Base-by-base conservation (phyloP, 2,797 vertebrate species). In the Dipus sagitta region DNA sequence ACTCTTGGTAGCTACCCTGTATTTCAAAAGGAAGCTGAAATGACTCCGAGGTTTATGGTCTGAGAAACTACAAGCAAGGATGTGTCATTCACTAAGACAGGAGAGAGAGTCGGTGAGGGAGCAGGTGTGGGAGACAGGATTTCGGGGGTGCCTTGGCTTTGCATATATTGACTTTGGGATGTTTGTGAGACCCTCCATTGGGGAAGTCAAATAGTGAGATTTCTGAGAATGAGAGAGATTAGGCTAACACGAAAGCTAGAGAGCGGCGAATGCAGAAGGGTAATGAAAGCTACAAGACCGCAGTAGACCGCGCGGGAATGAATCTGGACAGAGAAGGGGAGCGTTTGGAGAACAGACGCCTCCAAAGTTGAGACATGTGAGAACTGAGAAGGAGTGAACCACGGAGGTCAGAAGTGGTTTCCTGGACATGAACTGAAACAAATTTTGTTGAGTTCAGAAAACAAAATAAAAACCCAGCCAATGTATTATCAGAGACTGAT, bases 341-440 rank as follows among this genome's bases (percentile, higher is more conserved):
- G 65, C 24, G 6, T 47, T 71, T 68, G 58, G 77, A 77, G 72
- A 77, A 52, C 32, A 32, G 34, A 84, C 8, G 1, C 1, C 32
- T 91, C 21, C 30, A 85, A 75, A 92, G n/a, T 28, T 12, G 14
- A 95, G 75, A 80, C 42, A 71, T 75, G n/a, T 70, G 67, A 94
- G 34, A 82, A 91, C 70, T 38, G 23, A 85, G 64, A 87, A 80
- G 58, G 76, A 89, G 78, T 42, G 60, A 89, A 42, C 3, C 9
- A 71, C 74, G 20, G 32, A 72, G 67, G n/a, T 28, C n/a, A 72
- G 47, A 71, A 58, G 34, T 1, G 34, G 62, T 32, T 20, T 38
- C 58, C 77, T 81, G 32, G 81, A 89, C 74, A 64, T 32, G 28
- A 92, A 65, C 30, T 3, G 30, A 87, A 91, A 23, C 74, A 86